Conservation (phyloP, 1,140 invertebrate species). For the Bradynema listronoti region DNA sequence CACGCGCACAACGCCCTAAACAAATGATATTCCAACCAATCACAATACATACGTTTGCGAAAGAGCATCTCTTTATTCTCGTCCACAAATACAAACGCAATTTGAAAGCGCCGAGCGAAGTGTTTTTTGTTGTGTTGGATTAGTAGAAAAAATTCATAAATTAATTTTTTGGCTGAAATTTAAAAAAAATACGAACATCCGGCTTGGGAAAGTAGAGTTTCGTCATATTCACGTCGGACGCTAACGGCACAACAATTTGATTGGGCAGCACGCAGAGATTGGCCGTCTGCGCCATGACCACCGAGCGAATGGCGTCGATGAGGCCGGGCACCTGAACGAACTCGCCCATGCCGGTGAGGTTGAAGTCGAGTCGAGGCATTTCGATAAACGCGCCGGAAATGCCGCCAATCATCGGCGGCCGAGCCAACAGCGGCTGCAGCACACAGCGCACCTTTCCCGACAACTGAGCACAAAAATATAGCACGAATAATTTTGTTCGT, state of each 20-base stretch:
- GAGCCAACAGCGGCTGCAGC: constrained; percentile 50
- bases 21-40: no score
- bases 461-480: constrained; percentile 32
- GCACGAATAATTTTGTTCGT: background rate
- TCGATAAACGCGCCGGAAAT: constrained; percentile 54
- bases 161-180: background rate
- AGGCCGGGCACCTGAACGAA: constrained; percentile 53
- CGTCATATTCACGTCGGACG: constrained; percentile 52
- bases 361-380: constrained; percentile 52
- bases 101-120: no score
- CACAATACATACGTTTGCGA: no score
- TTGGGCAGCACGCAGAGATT: constrained; percentile 54
- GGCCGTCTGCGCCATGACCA: constrained; percentile 37
- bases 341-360: constrained; percentile 57
- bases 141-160: no score
- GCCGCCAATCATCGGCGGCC: constrained; percentile 56
- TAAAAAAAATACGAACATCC: constrained; percentile 35
- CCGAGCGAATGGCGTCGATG: constrained; percentile 53
- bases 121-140: background rate
- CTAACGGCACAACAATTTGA: constrained; percentile 53
- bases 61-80: no score
- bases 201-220: constrained; percentile 57
- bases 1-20: constrained; percentile 51
- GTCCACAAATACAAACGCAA: no score
- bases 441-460: constrained; percentile 54